Base-by-base conservation (phyloP, 2,888 invertebrate species). In the Caenorhabditis sp. region DNA sequence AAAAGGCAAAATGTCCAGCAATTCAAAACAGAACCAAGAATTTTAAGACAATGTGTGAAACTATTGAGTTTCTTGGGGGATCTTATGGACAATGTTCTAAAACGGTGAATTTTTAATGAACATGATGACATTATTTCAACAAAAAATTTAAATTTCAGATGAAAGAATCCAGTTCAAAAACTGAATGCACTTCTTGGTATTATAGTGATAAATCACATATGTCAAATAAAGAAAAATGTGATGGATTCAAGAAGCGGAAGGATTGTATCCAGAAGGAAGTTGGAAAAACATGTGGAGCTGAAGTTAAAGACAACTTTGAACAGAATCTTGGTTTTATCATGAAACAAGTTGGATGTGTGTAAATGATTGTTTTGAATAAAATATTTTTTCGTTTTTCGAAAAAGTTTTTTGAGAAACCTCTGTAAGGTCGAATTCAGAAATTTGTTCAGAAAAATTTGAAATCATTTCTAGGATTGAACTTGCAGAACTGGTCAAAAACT, bases 161-260 rank as follows among this genome's bases (percentile, higher is more conserved):
- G 53, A 53, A 53, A 25, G 23, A 53, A 53, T 25, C 21, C n/a
- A 21, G 3, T 1, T 25, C 21, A 14, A 53, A 53, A 53, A 7
- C 23, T 7, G 53, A 53, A 25, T 53, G 53, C 21, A 20, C 25
- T 20, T 5, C 21, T 25, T 53, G 53, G 53, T 25, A 17, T 21
- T 53, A 53, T 53, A 20, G 20, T 14, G 53, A 53, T n/a, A 53
- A 53, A 53, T 20, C 20, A 3, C 21, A 53, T 21, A 21, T 53
- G 53, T 53, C 53, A 21, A 25, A 53, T 21, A 53, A 53, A 25
- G 23, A 53, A 53, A 53, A 53, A 12, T 53, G 53, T 53, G 25
- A 25, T 21, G 53, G 25, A 3, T 53, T 53, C 53, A 21, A 53
- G 14, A 8, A 53, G 21, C 21, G 25, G 14, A 53, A 25, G 21